Evolutionary conservation across 2,113 vertebrate species (phyloP), one percentile per base, ranked within the genome.

Genomic region (Gymnocephalus cernua): DNA sequence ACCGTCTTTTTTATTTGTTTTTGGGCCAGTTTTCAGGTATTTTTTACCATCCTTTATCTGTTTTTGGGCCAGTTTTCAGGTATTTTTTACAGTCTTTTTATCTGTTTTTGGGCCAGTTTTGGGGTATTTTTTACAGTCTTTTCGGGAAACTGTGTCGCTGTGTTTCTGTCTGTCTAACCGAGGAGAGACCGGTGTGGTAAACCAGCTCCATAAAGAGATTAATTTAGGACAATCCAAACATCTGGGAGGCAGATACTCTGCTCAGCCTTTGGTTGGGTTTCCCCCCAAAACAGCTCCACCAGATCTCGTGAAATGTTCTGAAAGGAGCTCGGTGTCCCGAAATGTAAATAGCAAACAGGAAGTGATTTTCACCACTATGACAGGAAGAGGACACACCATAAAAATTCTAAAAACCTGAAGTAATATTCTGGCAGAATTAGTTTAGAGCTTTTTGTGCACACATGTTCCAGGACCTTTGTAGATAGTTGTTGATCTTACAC

Each of bases 151-250:
- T 23, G 38, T 53, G 16, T 68, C 19, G 7, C 53, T 59, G 74
- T 54, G 47, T 48, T 9, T 51, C 18, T 69, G 76, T 27, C 62
- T 5, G 73, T 67, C 54, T 47, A 4, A 85, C 72, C 35, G 0
- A 32, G 54, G 62, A 71, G 72, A 48, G 61, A 23, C 62, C 14
- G 15, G 0, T 45, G 79, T 0, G 74, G 79, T 70, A 14, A 74
- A 78, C 79, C 78, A 80, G 58, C 54, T 77, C 61, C 68, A 74
- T 58, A 53, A 86, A 54, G 70, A 25, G 19, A 23, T 83, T 87
- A 83, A 83, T 25, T 25, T n/a, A 87, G 82, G 68, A 78, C 78
- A 50, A 71, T 69, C 73, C 44, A 51, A 70, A 79, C 78, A 88
- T 82, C 78, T 88, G 86, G 74, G 53, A 11, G 14, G 51, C 86